Conservation (phyloP, 2,888 invertebrate genomes). For the Pelosia muscerda region DNA sequence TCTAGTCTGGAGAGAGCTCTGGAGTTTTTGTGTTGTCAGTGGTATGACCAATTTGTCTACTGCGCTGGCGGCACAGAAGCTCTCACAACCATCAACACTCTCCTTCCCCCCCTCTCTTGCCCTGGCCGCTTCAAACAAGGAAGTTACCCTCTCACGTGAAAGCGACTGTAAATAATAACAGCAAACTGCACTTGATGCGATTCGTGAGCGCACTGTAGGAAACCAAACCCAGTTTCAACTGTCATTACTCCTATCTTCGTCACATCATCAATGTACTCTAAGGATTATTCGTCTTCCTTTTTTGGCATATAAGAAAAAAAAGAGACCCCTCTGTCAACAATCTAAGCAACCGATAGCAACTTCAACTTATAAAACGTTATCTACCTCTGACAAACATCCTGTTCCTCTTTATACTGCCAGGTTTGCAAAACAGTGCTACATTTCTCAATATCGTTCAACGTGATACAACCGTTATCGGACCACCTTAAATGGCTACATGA, state of each 20-base stretch:
- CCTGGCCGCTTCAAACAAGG: not conserved
- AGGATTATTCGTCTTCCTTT: not conserved
- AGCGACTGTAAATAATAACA: too few species aligned
- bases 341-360: not conserved
- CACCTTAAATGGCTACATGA: conserved; percentile 47
- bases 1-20: too few species aligned
- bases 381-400: conserved; percentile 24
- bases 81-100: too few species aligned
- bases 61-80: too few species aligned
- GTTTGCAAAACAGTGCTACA: conserved; percentile 37
- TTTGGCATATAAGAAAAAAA: not conserved
- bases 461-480: conserved; percentile 53
- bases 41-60: too few species aligned
- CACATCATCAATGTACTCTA: not conserved
- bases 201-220: not conserved
- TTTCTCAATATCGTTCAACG: conserved; percentile 43
- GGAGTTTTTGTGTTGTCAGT: too few species aligned
- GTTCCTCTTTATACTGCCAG: conserved; percentile 18
- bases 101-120: too few species aligned
- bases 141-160: not conserved
- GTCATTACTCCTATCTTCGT: not conserved
- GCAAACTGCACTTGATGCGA: too few species aligned
- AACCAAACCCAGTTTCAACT: not conserved
- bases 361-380: conserved; percentile 2
- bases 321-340: not conserved